Evolutionary conservation across 2,888 invertebrate genomes (phyloP), one percentile per base, ranked within the genome.

Genomic region (Apodemia zela): DNA sequence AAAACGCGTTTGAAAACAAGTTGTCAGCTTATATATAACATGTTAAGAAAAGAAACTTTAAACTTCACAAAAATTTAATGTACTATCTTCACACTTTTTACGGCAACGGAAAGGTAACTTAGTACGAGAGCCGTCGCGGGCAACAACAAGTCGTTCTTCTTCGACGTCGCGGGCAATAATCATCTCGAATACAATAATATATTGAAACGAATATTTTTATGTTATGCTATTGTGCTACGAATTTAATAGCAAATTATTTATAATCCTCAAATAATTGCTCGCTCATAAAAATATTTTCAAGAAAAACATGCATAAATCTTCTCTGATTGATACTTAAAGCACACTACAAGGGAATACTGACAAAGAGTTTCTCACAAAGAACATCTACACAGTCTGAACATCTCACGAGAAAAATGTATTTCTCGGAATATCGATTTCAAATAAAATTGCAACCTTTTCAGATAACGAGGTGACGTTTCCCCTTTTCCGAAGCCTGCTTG

Each of bases 391-490:
- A 63, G 63, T 68, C 67, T 70, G 71, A 70, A 75, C 78, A 68
- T 75, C 73, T 75, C 74, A 67, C 66, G 78, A 79, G 79, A 80
- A 80, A 77, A 76, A 75, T 78, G 74, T 84, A 81, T 84, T 82
- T 80, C 82, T 83, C 77, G 81, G 87, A 85, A 88, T 91, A 91
- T 91, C 91, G 91, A 91, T 91, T 91, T 90, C 91, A 88, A 88
- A 91, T 91, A 90, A 89, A 89, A 90, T 89, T 90, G 89, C 90
- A 91, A 89, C 91, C 88, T 91, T 91, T 89, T 85, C 84, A 84
- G 85, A 90, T 91, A 91, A 91, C 90, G 89, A 91, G 89, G 87
- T 87, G 89, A 87, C 88, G 82, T 86, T 89, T 87, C 85, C 89
- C 88, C 85, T 85, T 87, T 87, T 84, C 82, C 82, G 82, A 78